phyloP scores from a whole-genome alignment of 2,113 vertebrate genomes.

The Phyllopteryx taeniolatus region DNA sequence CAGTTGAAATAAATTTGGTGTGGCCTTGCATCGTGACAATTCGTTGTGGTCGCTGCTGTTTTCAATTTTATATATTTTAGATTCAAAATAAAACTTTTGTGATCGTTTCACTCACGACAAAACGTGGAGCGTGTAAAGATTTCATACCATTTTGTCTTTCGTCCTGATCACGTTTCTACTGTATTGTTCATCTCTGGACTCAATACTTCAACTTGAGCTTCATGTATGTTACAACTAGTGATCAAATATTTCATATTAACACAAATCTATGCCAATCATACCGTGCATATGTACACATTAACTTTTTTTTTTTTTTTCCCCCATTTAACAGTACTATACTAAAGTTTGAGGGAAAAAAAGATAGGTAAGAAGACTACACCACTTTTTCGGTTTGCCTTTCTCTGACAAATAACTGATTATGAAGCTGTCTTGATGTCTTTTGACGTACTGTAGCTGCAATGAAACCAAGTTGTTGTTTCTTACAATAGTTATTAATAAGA shows the following conservation, averaged over 20 bases:
- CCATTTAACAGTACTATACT: background rate
- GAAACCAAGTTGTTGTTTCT: background rate
- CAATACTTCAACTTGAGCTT: background rate
- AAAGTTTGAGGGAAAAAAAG: background rate
- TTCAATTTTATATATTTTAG: too few relatives aligned
- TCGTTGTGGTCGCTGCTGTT: too few relatives aligned
- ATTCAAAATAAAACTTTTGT: too few relatives aligned
- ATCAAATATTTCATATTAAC: background rate
- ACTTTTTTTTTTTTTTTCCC: background rate
- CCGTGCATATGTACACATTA: background rate
- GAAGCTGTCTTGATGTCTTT: background rate
- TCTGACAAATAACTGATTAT: background rate
- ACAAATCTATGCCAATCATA: background rate
- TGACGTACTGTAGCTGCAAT: background rate
- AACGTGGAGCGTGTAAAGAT: too few relatives aligned
- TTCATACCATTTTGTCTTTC: too few relatives aligned
- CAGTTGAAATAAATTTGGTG: too few relatives aligned
- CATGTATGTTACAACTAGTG: background rate
- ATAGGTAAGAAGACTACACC: background rate
- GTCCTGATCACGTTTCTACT: too few relatives aligned
- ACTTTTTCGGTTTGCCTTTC: background rate
- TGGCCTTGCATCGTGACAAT: too few relatives aligned
- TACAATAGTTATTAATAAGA: background rate
- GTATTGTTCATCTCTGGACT: too few relatives aligned
- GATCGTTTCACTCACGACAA: too few relatives aligned